Base-by-base conservation (phyloP, 2,888 invertebrate genomes). In the Folsomia manolachei region DNA sequence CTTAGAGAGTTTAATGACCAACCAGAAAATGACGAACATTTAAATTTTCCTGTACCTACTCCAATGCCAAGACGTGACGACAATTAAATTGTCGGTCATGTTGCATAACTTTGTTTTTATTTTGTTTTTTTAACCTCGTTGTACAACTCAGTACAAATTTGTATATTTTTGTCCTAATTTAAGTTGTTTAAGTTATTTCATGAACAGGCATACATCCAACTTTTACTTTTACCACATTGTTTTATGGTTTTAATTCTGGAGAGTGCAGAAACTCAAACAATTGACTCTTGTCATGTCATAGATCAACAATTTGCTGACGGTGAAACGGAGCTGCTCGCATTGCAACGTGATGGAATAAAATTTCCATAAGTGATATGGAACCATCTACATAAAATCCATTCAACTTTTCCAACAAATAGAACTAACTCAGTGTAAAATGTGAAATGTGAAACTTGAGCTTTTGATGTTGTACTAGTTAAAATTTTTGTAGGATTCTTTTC, bases 271-370 rank as follows among this genome's bases (percentile, higher is more conserved):
- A n/a, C n/a, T n/a, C n/a, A n/a, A n/a, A n/a, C n/a, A n/a, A n/a
- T n/a, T n/a, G n/a, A n/a, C n/a, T n/a, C n/a, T n/a, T n/a, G n/a
- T n/a, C 51, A 9, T 11, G 56, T 56, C 56, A 56, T 21, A 19
- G n/a, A 4, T n/a, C 7, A 56, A 56, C 56, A 19, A 56, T 56
- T 56, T 56, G 56, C 56, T 56, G 56, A 56, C 56, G 21, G 56
- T 19, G 56, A 56, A 56, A 56, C 18, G 56, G 18, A 56, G 56
- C 56, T 56, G 21, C 51, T 51, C 51, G 18, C 56, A 56, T 19
- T 19, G 19, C 7, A 56, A 7, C 39, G 14, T 39, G 14, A 39
- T 14, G n/a, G 39, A 39, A 39, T 39, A 9, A 39, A 9, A 39
- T 39, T 39, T 39, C 14, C 14, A 4, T 14, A 39, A 39, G 14